Conservation (phyloP, 2,888 invertebrate genomes). For the Odontothrips loti region DNA sequence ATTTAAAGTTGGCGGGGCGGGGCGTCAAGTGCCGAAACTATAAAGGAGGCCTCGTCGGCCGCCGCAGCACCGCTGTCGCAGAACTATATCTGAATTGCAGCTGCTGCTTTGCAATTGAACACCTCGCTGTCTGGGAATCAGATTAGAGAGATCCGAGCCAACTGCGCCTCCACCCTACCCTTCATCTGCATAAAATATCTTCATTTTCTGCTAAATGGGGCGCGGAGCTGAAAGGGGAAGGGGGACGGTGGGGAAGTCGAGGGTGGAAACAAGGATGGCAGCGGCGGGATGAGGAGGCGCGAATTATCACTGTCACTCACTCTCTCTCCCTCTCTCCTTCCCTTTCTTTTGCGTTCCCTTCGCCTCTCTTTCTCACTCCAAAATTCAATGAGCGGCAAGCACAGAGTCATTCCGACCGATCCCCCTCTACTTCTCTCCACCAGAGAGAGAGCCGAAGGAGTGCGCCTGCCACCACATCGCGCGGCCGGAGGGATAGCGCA, state of each 20-base stretch:
- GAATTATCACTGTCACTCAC: not conserved
- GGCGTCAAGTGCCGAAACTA: too few species aligned
- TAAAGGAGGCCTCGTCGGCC: too few species aligned
- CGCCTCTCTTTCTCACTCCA: not conserved
- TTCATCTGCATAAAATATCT: conserved; percentile 18
- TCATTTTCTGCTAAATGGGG: conserved; percentile 5
- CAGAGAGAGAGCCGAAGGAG: too few species aligned
- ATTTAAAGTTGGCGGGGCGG: too few species aligned
- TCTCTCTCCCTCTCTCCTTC: too few species aligned
- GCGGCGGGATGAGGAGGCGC: not conserved
- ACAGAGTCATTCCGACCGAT: not conserved
- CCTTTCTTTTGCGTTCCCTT: too few species aligned
- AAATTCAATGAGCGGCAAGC: not conserved
- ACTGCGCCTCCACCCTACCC: not conserved
- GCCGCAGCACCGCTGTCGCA: too few species aligned
- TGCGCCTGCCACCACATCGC: too few species aligned
- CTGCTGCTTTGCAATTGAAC: not conserved
- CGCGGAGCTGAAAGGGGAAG: conserved; percentile 18
- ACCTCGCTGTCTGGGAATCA: conserved; percentile 1
- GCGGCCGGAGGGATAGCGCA: too few species aligned
- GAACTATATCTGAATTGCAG: too few species aligned
- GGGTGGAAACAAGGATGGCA: not conserved
- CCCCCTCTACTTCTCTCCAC: not conserved
- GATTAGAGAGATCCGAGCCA: conserved; percentile 10
- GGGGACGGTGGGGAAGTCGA: not conserved